Conservation (phyloP, 2,113 vertebrate genomes). For the Galeopterus variegatus region DNA sequence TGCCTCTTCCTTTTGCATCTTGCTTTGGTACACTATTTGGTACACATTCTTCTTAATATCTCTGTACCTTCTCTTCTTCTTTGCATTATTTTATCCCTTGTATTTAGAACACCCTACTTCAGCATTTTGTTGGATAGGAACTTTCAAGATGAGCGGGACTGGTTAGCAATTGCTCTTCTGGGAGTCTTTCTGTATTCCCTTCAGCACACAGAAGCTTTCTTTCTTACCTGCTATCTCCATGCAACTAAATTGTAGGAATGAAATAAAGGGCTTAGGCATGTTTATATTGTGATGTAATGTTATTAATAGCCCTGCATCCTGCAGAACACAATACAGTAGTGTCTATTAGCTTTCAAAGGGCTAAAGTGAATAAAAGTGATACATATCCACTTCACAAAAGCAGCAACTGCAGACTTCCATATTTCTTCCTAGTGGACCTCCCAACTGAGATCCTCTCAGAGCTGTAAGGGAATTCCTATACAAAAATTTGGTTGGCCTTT, state of each 20-base stretch:
- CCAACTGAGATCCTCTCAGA: background rate
- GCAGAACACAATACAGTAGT: background rate
- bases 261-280: background rate
- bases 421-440: background rate
- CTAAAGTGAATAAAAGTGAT: slow-evolving; percentile 29
- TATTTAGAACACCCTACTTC: too few species aligned
- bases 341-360: background rate
- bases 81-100: slow-evolving; percentile 27
- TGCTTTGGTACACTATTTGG: background rate
- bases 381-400: background rate
- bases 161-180: background rate
- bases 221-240: background rate
- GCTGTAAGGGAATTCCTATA: background rate
- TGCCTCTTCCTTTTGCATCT: background rate
- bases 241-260: background rate
- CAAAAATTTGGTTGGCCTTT: background rate
- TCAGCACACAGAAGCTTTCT: background rate
- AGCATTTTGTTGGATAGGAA: background rate
- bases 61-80: background rate
- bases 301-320: background rate
- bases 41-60: background rate
- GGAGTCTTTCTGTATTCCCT: background rate
- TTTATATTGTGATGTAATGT: background rate
- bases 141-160: background rate
- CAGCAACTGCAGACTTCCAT: background rate